Conservation (phyloP, 2,113 vertebrate species). For the Ceyx melanurus region DNA sequence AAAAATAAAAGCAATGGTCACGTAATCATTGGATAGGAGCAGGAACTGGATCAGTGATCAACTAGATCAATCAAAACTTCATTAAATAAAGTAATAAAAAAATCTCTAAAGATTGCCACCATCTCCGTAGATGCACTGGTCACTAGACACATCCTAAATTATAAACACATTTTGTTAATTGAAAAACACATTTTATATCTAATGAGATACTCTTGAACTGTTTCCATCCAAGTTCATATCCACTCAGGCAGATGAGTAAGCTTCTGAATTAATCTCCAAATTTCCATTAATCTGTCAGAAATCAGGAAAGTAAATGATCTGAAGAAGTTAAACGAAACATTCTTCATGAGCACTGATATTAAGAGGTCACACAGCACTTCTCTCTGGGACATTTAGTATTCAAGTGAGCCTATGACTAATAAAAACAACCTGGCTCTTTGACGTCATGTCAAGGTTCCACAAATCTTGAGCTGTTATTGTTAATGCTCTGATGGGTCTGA, state of each 20-base stretch:
- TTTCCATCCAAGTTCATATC: constrained; percentile 32
- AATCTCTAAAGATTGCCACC: not conserved
- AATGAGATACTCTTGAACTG: constrained; percentile 6
- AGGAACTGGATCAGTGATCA: not conserved
- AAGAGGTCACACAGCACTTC: constrained; percentile 21
- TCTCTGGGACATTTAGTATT: constrained; percentile 9
- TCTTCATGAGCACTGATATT: not conserved
- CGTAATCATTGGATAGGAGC: not conserved
- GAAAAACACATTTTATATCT: constrained; percentile 18
- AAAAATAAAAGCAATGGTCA: not conserved
- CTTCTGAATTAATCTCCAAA: constrained; percentile 25
- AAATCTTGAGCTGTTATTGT: not conserved
- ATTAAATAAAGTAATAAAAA: not conserved
- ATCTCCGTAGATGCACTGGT: constrained; percentile 4
- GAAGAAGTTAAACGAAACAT: constrained; percentile 48
- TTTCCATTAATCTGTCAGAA: constrained; percentile 43
- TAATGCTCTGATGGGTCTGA: not conserved
- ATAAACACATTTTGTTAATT: constrained; percentile 45
- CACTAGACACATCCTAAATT: constrained; percentile 30
- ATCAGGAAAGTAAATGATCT: constrained; percentile 43
- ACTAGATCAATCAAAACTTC: too few relatives aligned
- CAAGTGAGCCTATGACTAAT: not conserved
- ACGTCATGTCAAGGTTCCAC: constrained; percentile 34
- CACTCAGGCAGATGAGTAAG: constrained; percentile 22
- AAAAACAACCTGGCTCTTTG: constrained; percentile 11